These are phyloP conservation scores for Oscheius sp. DNA, from an alignment of 2,888 invertebrate species.

Conservation along the genomic window DNA sequence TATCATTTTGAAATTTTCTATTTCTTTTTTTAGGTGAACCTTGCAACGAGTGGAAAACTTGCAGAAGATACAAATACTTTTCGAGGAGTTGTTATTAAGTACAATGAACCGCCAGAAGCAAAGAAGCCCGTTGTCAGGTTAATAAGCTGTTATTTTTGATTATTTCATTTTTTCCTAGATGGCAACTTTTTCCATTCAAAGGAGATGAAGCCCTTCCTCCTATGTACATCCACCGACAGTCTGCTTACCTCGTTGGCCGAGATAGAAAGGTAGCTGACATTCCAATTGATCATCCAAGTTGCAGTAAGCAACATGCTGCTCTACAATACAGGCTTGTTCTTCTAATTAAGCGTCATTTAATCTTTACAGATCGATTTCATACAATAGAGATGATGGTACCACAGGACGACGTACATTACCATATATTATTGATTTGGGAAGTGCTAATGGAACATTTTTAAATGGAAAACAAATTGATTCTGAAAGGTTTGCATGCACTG, in stretches of 20 bases:
- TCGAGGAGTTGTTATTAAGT: constrained; percentile 95
- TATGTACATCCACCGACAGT: constrained; percentile 89
- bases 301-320: constrained; percentile 96
- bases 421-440: constrained; percentile 94
- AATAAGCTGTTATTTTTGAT: not conserved
- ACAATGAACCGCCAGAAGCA: constrained; percentile 94
- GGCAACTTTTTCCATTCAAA: constrained; percentile 89
- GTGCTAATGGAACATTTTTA: constrained; percentile 79
- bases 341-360: not conserved
- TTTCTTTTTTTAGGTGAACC: constrained; percentile 80
- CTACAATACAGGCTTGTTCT: constrained; percentile 89
- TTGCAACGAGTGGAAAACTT: constrained; percentile 91
- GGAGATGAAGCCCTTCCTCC: constrained; percentile 87
- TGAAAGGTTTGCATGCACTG: constrained; percentile 77
- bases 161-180: constrained; percentile 78
- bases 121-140: constrained; percentile 85
- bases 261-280: constrained; percentile 94
- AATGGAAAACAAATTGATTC: constrained; percentile 92
- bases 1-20: not conserved
- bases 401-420: constrained; percentile 78
- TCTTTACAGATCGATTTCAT: constrained; percentile 72
- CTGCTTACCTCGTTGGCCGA: constrained; percentile 79
- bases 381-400: constrained; percentile 64
- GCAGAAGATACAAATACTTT: constrained; percentile 95
- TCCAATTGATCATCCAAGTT: constrained; percentile 97